Evolutionary conservation across 2,113 vertebrate species (phyloP).

Genomic region (Trogon surrucura): DNA sequence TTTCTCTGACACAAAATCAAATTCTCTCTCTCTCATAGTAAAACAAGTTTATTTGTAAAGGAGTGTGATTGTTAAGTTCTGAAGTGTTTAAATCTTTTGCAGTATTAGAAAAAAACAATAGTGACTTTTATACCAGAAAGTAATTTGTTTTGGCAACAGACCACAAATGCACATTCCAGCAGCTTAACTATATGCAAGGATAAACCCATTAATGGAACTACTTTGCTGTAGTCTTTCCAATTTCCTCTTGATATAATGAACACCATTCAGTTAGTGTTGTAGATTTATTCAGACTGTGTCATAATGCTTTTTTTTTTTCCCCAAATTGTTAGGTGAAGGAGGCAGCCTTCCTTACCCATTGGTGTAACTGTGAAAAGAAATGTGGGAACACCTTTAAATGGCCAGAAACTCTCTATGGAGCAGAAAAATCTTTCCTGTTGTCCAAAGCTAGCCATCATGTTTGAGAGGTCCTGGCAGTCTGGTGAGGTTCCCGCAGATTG

Average conservation of each 20-base stretch:
- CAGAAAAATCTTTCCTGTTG: not conserved
- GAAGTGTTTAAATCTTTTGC: not conserved
- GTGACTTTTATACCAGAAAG: not conserved
- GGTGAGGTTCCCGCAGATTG: too few relatives aligned
- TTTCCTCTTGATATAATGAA: not conserved
- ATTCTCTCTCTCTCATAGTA: not conserved
- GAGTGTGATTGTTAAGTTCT: not conserved
- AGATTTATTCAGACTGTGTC: not conserved
- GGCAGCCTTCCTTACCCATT: not conserved
- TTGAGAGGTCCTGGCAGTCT: too few relatives aligned
- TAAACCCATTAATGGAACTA: not conserved
- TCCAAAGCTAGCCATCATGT: not conserved
- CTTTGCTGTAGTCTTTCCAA: not conserved
- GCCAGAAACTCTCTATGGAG: not conserved
- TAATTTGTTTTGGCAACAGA: slow-evolving; percentile 15
- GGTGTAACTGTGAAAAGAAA: not conserved
- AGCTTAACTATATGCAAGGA: not conserved
- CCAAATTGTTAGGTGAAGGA: not conserved
- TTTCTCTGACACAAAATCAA: not conserved
- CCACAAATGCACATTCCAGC: not conserved
- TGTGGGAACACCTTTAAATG: not conserved
- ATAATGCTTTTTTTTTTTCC: not conserved
- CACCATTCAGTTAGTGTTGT: not conserved
- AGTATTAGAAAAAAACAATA: not conserved
- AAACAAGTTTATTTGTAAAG: not conserved